Evolutionary conservation across 2,797 vertebrate species (phyloP).

Genomic region (Harpagifer antarcticus): DNA sequence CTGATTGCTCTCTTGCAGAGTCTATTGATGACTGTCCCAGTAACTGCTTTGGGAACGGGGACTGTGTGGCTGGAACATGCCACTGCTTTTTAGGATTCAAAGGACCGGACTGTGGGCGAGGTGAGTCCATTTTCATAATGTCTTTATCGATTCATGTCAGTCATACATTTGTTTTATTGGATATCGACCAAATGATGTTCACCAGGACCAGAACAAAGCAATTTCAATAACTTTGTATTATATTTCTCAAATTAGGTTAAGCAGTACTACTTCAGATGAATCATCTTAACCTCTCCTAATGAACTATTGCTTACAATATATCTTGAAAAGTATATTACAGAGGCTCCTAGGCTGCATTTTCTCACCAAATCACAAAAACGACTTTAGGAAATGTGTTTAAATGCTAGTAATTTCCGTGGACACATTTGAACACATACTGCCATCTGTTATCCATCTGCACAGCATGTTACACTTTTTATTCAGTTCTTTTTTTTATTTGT

Average conservation of each 20-base stretch:
- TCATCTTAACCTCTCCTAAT: conserved; percentile 21
- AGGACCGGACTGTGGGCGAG: conserved; percentile 96
- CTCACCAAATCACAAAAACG: neutral
- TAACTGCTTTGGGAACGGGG: conserved; percentile 98
- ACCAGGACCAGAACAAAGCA: conserved; percentile 15
- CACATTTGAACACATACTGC: conserved; percentile 20
- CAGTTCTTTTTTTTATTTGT: neutral
- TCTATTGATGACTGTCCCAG: conserved; percentile 98
- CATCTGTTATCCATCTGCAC: conserved; percentile 34
- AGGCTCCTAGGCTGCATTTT: neutral
- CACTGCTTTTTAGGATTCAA: conserved; percentile 97
- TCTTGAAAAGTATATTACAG: conserved; percentile 7
- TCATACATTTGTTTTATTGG: conserved; percentile 21
- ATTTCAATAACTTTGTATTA: conserved; percentile 36
- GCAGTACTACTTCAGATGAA: conserved; percentile 2
- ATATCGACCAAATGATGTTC: conserved; percentile 26
- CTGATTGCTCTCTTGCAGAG: conserved; percentile 85
- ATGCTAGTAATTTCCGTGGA: conserved; percentile 20
- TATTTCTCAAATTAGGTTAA: conserved; percentile 37
- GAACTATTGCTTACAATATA: conserved; percentile 20
- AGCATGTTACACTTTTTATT: conserved; percentile 24
- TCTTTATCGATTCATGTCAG: conserved; percentile 41
- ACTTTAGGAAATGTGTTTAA: conserved; percentile 9
- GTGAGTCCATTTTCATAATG: conserved; percentile 81
- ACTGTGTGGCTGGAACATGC: conserved; percentile 95